phyloP scores from a whole-genome alignment of 1,140 invertebrate species.

The Scaptomyza hsui region DNA sequence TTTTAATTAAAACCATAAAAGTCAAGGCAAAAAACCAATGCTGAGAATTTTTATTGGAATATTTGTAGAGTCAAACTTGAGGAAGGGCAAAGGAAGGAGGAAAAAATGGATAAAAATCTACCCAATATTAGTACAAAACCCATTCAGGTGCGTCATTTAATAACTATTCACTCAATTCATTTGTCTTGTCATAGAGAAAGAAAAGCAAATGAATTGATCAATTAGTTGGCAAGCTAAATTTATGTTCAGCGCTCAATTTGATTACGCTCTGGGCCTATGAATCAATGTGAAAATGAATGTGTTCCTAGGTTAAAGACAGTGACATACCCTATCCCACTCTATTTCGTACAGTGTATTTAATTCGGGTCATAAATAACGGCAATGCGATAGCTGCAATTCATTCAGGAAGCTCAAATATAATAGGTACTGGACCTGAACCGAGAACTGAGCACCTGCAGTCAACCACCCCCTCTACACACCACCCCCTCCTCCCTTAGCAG shows the following conservation, averaged over 20 bases:
- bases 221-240: slow-evolving; percentile 3
- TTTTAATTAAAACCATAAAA: slow-evolving; percentile 77
- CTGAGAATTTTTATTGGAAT: no score
- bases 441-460: slow-evolving; percentile 39
- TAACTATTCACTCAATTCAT: neutral
- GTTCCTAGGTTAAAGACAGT: slow-evolving; percentile 8
- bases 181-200: slow-evolving; percentile 3
- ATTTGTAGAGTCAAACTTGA: no score
- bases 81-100: no score
- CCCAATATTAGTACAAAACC: no score
- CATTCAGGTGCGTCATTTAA: no score
- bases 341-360: slow-evolving; percentile 24
- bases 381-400: slow-evolving; percentile 34
- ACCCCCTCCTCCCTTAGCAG: neutral
- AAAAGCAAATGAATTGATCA: slow-evolving; percentile 6
- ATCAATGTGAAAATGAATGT: slow-evolving; percentile 7
- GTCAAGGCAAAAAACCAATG: slow-evolving; percentile 36
- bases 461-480: neutral
- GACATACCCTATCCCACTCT: slow-evolving; percentile 10
- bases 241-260: slow-evolving; percentile 13
- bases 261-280: neutral
- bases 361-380: slow-evolving; percentile 34
- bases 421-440: slow-evolving; percentile 8
- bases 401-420: slow-evolving; percentile 18
- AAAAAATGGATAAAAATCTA: no score